Evolutionary conservation across 2,113 vertebrate genomes (phyloP).

Genomic region (Genyomyrus donnyi): DNA sequence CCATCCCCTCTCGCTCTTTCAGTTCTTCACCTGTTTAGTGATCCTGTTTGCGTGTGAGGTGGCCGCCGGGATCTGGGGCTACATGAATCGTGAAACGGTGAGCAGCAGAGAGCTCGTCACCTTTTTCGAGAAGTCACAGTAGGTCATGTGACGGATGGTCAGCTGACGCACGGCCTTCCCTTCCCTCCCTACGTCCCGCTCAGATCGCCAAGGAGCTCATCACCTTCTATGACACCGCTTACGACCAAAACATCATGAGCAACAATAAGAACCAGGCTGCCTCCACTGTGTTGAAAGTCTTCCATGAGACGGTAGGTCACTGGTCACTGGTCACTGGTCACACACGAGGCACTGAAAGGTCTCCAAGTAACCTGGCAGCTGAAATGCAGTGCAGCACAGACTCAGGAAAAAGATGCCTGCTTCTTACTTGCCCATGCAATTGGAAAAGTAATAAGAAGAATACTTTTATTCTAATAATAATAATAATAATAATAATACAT

Average conservation of each 20-base stretch:
- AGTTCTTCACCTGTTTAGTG: slow-evolving; percentile 96
- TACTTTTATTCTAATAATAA: neutral
- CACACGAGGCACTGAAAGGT: neutral
- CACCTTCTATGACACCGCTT: slow-evolving; percentile 75
- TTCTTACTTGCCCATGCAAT: neutral
- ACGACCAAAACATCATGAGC: slow-evolving; percentile 23
- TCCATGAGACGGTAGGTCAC: slow-evolving; percentile 74
- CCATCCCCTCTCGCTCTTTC: slow-evolving; percentile 17
- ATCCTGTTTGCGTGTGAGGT: slow-evolving; percentile 96
- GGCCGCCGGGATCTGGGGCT: slow-evolving; percentile 93
- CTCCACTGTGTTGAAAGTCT: slow-evolving; percentile 68
- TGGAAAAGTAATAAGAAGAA: neutral
- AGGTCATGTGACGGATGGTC: neutral
- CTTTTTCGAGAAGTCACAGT: neutral
- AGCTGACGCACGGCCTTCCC: neutral
- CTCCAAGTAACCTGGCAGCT: neutral
- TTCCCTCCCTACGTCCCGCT: slow-evolving; percentile 44
- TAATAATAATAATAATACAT: neutral
- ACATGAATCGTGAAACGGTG: slow-evolving; percentile 88
- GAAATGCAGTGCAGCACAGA: neutral
- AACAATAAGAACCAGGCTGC: slow-evolving; percentile 36
- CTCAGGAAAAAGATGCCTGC: neutral
- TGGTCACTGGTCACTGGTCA: neutral
- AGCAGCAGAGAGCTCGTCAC: slow-evolving; percentile 20
- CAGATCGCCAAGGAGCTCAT: slow-evolving; percentile 83